Evolutionary conservation across 2,797 vertebrate species (phyloP).

Genomic region (Hippocampus kuda): DNA sequence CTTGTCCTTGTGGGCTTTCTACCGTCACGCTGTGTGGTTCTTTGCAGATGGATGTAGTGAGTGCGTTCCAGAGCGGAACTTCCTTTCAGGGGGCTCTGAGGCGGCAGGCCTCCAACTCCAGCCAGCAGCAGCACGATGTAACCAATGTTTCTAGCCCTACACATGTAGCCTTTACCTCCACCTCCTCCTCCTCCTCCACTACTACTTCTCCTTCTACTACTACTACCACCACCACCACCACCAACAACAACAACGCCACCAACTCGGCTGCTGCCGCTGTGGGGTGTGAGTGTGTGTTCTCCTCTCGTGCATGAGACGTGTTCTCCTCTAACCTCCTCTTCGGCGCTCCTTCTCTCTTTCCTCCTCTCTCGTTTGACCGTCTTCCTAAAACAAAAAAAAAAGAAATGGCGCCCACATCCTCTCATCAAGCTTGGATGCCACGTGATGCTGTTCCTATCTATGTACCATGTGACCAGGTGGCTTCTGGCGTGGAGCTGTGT

Average conservation of each 20-base stretch:
- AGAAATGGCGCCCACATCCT: constrained; percentile 42
- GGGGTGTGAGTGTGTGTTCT: constrained; percentile 99
- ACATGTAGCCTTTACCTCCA: constrained; percentile 99
- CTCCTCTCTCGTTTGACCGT: constrained; percentile 62
- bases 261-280: constrained; percentile 98
- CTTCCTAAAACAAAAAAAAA: constrained; percentile 12
- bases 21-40: constrained; percentile 93
- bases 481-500: constrained; percentile 75
- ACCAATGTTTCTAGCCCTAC: constrained; percentile 99
- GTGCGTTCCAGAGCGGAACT: constrained; percentile 99
- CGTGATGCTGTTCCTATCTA: constrained; percentile 52
- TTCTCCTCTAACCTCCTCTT: constrained; percentile 36
- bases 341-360: constrained; percentile 79
- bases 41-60: constrained; percentile 99
- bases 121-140: constrained; percentile 99
- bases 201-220: neutral
- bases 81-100: constrained; percentile 99
- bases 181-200: constrained; percentile 67
- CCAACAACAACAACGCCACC: constrained; percentile 58
- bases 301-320: constrained; percentile 98
- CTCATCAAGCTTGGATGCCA: constrained; percentile 67
- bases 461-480: constrained; percentile 65
- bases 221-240: constrained; percentile 59
- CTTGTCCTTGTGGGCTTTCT: constrained; percentile 55
- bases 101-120: constrained; percentile 99